Conservation (phyloP, 1,140 invertebrate genomes). For the Atta cephalotes region DNA sequence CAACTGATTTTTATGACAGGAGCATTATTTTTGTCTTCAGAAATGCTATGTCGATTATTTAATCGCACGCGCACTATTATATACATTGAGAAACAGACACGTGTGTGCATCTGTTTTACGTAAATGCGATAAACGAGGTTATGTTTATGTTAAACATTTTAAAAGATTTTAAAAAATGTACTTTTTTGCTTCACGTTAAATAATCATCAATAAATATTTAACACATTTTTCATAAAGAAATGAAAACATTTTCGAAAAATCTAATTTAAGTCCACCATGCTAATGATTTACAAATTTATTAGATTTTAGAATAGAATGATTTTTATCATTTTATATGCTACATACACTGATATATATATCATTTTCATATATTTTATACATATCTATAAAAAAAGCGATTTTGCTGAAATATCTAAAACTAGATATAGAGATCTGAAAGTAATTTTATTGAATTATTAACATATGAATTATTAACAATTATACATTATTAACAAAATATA, state of each 20-base stretch:
- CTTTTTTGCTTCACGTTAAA: background rate
- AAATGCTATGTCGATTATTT: conserved; percentile 23
- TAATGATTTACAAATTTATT: background rate
- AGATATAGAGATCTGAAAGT: too few species aligned
- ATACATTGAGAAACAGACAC: background rate
- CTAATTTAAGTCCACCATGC: background rate
- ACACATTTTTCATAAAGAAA: background rate
- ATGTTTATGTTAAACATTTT: background rate
- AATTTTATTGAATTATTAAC: too few species aligned
- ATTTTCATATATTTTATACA: background rate
- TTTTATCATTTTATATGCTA: background rate
- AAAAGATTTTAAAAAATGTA: background rate
- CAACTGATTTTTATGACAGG: conserved; percentile 34
- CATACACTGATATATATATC: background rate
- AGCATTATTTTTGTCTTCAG: conserved; percentile 27
- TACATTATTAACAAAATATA: too few species aligned
- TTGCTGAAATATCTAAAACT: too few species aligned
- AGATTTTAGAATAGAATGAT: conserved; percentile 1
- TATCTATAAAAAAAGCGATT: too few species aligned
- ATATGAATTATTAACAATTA: too few species aligned
- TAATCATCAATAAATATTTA: background rate
- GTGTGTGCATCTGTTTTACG: background rate
- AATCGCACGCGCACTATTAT: background rate
- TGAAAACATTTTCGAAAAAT: background rate
- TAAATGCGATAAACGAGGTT: background rate